Base-by-base conservation (phyloP, 2,113 vertebrate species). In the Electrona antarctica region DNA sequence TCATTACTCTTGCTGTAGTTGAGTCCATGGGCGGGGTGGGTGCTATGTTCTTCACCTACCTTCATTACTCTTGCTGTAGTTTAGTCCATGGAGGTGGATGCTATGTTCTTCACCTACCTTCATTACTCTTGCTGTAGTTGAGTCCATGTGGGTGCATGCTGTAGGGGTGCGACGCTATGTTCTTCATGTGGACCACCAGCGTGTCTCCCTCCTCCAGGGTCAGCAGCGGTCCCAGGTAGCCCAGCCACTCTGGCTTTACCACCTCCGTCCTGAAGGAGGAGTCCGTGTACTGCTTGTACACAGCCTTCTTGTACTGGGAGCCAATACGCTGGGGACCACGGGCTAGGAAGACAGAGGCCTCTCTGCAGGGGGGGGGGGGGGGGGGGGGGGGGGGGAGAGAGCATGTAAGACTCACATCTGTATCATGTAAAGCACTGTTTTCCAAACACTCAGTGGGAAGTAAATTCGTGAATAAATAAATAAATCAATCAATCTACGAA, bases 241-340 rank as follows among this genome's bases (percentile, higher is more conserved):
- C 96, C 87, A 96, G 74, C 96, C 96, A 98, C 3, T 54, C 76
- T 0, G 94, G 91, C 52, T 95, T 95, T 6, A 74, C 58, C 59
- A 95, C 50, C 88, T 97, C 95, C 4, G 87, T 87, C 15, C 76
- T 84, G 63, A 93, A 97, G 0, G 89, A 92, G 67, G 84, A 73
- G 61, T 97, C 96, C 0, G 41, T 94, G 85, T 96, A 97, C 67
- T 96, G 93, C 73, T 93, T 95, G 75, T 96, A 98, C 72, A 98
- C 79, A 1, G 95, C 90, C 58, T 98, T 98, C 87, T 93, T 96
- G 85, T 97, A 98, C 0, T 51, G 81, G 29, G 84, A 11, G 67
- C 90, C 90, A 1, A 91, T 91, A 3, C 87, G 83, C 68, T 89
- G 86, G 2, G 87, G 90, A 6, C 80, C 84, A 29, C 8, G 74